A percentile compares a stretch with the other conserved stretches of the same genome.
phyloP scores from a whole-genome alignment of 1,140 invertebrate genomes.

The Megalonaias nervosa region DNA sequence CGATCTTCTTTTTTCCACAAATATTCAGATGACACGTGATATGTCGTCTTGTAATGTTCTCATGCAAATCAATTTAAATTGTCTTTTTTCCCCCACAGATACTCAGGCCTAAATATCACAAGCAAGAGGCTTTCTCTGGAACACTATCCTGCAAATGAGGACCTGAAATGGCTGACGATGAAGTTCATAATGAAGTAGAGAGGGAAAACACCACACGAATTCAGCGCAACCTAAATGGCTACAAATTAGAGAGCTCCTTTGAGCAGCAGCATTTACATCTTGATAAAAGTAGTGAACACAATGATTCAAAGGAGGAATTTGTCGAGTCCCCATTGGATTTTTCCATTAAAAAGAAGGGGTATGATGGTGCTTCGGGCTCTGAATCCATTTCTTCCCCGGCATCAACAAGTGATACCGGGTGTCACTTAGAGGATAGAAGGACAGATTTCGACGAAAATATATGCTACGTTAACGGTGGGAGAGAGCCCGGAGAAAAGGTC shows the following conservation, averaged over 20 bases:
- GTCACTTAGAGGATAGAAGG: constrained; percentile 38
- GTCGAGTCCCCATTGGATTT: constrained; percentile 49
- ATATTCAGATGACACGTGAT: too few relatives aligned
- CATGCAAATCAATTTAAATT: too few relatives aligned
- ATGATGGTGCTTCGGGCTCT: constrained; percentile 42
- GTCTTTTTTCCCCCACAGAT: too few relatives aligned
- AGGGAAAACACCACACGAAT: constrained; percentile 17
- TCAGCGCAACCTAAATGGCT: not conserved
- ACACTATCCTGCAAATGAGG: too few relatives aligned
- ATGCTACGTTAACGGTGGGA: too few relatives aligned
- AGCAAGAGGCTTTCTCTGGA: too few relatives aligned
- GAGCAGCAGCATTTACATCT: constrained; percentile 18
- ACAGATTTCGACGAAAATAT: constrained; percentile 19
- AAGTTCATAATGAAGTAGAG: constrained; percentile 33
- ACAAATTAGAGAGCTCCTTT: constrained; percentile 7
- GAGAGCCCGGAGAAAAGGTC: too few relatives aligned
- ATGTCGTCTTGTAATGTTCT: too few relatives aligned
- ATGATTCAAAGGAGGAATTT: constrained; percentile 45
- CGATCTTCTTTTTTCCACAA: too few relatives aligned
- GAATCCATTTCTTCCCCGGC: constrained; percentile 42
- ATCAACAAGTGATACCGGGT: constrained; percentile 36
- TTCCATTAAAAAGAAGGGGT: constrained; percentile 46
- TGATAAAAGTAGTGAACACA: constrained; percentile 30
- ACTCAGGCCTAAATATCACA: too few relatives aligned
- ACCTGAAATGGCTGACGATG: constrained; percentile 29